phyloP scores from a whole-genome alignment of 2,888 invertebrate genomes.

The Eupithecia inturbata region DNA sequence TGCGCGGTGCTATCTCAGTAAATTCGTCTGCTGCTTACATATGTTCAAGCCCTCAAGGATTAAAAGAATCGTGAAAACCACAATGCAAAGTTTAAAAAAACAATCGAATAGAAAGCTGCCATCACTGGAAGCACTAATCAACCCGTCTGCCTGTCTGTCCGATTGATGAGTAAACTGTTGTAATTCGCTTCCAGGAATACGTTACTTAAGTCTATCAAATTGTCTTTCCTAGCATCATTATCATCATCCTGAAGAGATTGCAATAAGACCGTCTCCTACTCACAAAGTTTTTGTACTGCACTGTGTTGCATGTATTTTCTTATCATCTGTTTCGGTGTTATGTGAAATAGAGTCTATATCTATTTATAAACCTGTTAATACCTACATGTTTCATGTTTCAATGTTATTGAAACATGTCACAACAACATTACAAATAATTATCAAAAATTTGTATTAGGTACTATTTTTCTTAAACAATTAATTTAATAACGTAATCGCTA shows the following conservation, averaged over 20 bases:
- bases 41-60: not conserved
- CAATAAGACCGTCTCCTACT: not conserved
- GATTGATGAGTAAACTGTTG: conserved; percentile 35
- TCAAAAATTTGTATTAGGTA: too few relatives aligned
- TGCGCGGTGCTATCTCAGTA: not conserved
- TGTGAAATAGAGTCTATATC: not conserved
- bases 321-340: not conserved
- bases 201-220: conserved; percentile 5
- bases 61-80: not conserved
- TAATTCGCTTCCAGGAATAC: conserved; percentile 31
- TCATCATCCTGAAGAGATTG: not conserved
- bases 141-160: conserved; percentile 51
- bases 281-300: not conserved
- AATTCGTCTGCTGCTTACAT: not conserved
- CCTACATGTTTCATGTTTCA: too few relatives aligned
- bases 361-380: not conserved
- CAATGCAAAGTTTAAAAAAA: conserved; percentile 17
- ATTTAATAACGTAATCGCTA: too few relatives aligned
- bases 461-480: too few relatives aligned
- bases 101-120: conserved; percentile 45
- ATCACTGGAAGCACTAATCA: conserved; percentile 36
- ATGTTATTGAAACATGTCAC: too few relatives aligned
- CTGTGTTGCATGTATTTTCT: not conserved
- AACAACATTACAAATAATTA: too few relatives aligned
- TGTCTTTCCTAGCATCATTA: not conserved